Evolutionary conservation across 2,888 invertebrate genomes (phyloP).

Genomic region (Dryocosmus kuriphilus): DNA sequence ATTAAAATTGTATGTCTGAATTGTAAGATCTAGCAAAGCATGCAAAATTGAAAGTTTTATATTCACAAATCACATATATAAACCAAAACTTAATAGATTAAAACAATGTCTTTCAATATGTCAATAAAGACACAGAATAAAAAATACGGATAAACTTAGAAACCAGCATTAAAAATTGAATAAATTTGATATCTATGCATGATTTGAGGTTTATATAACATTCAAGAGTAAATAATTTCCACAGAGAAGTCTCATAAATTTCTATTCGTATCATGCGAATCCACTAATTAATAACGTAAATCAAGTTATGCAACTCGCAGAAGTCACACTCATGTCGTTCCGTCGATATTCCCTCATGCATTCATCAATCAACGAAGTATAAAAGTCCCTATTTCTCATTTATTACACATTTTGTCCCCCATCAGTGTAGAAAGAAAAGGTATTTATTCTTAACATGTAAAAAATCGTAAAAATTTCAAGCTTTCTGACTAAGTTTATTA

Average conservation of each 20-base stretch:
- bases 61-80: background rate
- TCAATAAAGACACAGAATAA: background rate
- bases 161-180: background rate
- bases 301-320: constrained; percentile 53
- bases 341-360: constrained; percentile 50
- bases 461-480: background rate
- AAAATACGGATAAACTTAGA: background rate
- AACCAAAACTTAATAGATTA: background rate
- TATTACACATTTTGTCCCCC: background rate
- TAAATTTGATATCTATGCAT: background rate
- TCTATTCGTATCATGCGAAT: constrained; percentile 54
- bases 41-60: background rate
- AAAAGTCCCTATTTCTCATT: background rate
- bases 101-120: background rate
- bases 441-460: background rate
- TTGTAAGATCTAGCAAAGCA: background rate
- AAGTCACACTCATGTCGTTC: constrained; percentile 49
- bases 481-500: background rate
- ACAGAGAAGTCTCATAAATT: background rate
- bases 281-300: constrained; percentile 58
- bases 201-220: background rate
- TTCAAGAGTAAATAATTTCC: background rate
- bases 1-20: background rate
- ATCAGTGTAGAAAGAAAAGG: background rate
- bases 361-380: constrained; percentile 21